phyloP scores from a whole-genome alignment of 2,113 vertebrate genomes.

The Esox niger region DNA sequence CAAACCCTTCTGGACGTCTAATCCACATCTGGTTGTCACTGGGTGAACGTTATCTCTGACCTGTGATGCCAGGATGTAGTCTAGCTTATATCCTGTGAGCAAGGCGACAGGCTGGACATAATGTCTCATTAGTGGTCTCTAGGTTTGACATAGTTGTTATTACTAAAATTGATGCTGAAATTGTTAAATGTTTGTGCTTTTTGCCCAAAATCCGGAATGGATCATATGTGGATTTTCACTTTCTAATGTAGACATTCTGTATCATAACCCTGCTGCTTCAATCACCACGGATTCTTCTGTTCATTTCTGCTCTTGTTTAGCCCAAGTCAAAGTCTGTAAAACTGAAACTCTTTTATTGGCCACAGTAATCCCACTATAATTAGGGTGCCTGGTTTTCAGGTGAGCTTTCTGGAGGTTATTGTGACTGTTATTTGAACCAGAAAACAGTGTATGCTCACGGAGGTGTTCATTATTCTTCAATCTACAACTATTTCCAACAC shows the following conservation, averaged over 20 bases:
- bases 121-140: not conserved
- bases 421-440: not conserved
- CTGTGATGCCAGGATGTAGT: constrained; percentile 1
- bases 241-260: not conserved
- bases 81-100: not conserved
- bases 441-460: constrained; percentile 3
- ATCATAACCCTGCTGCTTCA: not conserved
- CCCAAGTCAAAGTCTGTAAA: not conserved
- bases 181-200: not conserved
- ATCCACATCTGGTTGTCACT: not conserved
- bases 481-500: not conserved
- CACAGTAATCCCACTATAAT: constrained; percentile 10
- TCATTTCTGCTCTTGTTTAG: not conserved
- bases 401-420: constrained; percentile 1
- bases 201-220: not conserved
- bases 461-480: not conserved
- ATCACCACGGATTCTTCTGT: not conserved
- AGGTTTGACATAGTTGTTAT: not conserved
- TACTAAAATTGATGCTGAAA: not conserved
- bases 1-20: not conserved
- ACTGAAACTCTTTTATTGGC: not conserved
- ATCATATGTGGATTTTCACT: not conserved
- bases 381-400: constrained; percentile 11
- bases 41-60: not conserved
- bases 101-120: not conserved